Evolutionary conservation across 2,113 vertebrate species (phyloP), one percentile per base, ranked within the genome.

Genomic region (Heterochromis multidens): DNA sequence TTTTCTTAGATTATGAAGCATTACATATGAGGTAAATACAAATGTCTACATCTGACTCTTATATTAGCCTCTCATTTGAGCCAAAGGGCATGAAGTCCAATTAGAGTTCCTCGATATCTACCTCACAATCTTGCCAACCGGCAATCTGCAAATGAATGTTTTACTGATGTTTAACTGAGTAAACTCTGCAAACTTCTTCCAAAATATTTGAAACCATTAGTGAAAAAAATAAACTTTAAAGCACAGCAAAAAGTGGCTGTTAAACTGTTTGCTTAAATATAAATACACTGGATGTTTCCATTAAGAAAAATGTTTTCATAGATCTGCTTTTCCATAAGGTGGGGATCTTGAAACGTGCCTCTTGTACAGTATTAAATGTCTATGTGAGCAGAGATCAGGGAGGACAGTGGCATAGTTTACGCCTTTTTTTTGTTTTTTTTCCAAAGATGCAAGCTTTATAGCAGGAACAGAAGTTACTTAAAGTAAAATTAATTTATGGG

Each of bases 191-290:
- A 93, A 93, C 81, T 87, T 86, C 77, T 91, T 92, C 87, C 88
- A 95, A 94, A 94, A 95, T 93, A 95, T 95, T 94, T 91, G 87
- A 90, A 91, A 92, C 92, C 86, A 92, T 95, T 93, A 91, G 89
- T 56, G 85, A 29, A 79, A 82, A 81, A 76, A 84, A 81, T 77
- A 88, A 87, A 79, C 76, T 78, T 89, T 79, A 88, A 94, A 94
- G 92, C 86, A 77, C 13, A 92, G 83, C 83, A 92, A 93, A 70
- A 91, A 77, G 27, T n/a, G 54, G 67, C 77, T 81, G 86, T 94
- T 95, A 88, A 93, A 95, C 89, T 87, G 91, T 94, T 95, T 92
- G 91, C 90, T 92, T 86, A 77, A 91, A 93, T 81, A 86, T 91
- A 92, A 90, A 92, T 87, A 83, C 81, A 82, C 87, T 84, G 85